Evolutionary conservation across 2,888 invertebrate genomes (phyloP), one percentile per base, ranked within the genome.

Genomic region (Allygus modestus): DNA sequence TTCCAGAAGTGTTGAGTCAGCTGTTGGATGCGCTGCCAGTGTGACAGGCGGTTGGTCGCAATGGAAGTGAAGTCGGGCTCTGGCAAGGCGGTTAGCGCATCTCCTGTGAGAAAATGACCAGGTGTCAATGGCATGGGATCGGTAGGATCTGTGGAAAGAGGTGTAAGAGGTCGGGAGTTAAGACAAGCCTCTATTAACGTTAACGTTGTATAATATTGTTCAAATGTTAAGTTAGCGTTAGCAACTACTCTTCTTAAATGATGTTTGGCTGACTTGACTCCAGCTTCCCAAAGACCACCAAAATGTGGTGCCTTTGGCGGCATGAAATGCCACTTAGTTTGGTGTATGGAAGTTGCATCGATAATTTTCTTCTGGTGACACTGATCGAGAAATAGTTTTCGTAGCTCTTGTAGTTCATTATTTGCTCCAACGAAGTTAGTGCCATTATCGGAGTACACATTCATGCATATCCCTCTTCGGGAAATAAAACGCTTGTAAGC

Each of bases 241-340:
- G 89, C 75, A 0, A 88, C 15, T 11, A 5, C 1, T 51, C n/a
- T 51, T n/a, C n/a, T n/a, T 0, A 90, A 75, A 84, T 89, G 89
- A 84, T 85, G 87, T 85, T 90, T 90, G 0, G 88, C 86, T 0
- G 88, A 88, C 61, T 89, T 89, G 0, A 90, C 89, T 7, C 88
- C 88, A 4, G 89, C 88, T 84, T 90, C 89, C 89, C 89, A 90
- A 1, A 89, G 75, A 1, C 89, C 89, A 1, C 90, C 89, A 69
- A 89, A 88, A n/a, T n/a, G n/a, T n/a, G n/a, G n/a, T n/a, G n/a
- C n/a, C n/a, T n/a, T n/a, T n/a, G n/a, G n/a, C n/a, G n/a, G n/a
- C n/a, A 87, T 88, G 77, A 90, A 90, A 33, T 89, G 86, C 89
- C 90, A n/a, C n/a, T n/a, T n/a, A n/a, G n/a, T n/a, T n/a, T n/a